Percentiles rank a stretch among this genome's conserved stretches.
phyloP scores from a whole-genome alignment of 2,888 invertebrate species.

The Netelia melanura region DNA sequence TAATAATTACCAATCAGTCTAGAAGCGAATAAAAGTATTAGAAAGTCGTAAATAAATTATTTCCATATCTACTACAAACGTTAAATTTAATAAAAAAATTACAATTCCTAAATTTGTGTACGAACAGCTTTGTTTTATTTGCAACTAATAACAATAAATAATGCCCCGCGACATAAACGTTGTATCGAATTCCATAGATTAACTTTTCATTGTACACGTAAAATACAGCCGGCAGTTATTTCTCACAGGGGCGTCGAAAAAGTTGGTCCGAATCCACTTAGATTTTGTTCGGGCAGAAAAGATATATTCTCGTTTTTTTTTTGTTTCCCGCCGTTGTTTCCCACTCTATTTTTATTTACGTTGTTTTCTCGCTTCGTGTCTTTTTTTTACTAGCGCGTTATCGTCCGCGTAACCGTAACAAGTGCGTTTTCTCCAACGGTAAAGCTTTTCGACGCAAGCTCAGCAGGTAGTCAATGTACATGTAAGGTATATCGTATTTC shows the following conservation, averaged over 20 bases:
- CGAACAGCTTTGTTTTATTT: too few relatives aligned
- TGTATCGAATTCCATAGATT: too few relatives aligned
- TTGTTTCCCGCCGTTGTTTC: background rate
- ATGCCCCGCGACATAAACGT: too few relatives aligned
- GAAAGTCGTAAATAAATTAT: too few relatives aligned
- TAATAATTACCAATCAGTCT: too few relatives aligned
- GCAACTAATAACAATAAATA: too few relatives aligned
- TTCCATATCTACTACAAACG: too few relatives aligned
- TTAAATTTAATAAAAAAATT: too few relatives aligned
- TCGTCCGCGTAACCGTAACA: conserved; percentile 34
- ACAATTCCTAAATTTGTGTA: too few relatives aligned
- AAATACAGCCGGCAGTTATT: background rate
- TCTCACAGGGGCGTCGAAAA: background rate
- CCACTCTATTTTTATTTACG: background rate
- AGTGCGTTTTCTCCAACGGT: background rate
- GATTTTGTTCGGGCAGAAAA: conserved; percentile 17
- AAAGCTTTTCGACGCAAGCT: conserved; percentile 17
- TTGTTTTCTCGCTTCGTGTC: conserved; percentile 4
- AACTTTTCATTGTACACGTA: too few relatives aligned
- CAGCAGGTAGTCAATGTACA: conserved; percentile 15
- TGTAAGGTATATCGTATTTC: background rate
- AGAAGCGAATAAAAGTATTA: too few relatives aligned
- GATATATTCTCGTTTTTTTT: background rate
- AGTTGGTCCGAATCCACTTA: conserved; percentile 8
- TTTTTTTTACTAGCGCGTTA: conserved; percentile 23